Evolutionary conservation across 2,797 vertebrate species (phyloP), one percentile per base, ranked within the genome.

Genomic region (Ctenopoma multispine): DNA sequence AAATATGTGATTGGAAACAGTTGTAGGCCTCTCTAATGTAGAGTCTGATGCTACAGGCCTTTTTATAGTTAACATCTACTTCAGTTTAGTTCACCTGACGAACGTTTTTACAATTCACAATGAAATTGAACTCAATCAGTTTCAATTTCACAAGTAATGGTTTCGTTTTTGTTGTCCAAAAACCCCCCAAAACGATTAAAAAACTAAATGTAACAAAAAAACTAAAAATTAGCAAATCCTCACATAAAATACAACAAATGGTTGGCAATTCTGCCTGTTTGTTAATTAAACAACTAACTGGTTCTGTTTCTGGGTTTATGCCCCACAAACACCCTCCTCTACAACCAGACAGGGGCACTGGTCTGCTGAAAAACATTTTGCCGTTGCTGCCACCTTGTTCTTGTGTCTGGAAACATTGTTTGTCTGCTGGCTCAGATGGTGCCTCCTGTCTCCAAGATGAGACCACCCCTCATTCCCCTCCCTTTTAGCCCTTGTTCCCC

Each of bases 381-480:
- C 58, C 47, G 54, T 74, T 80, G 83, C 80, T 85, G 75, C 80
- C 89, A 85, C 82, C 79, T 80, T 83, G 75, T 83, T 77, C 86
- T 72, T 18, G 53, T 80, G 84, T 84, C 87, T 89, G 74, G 72
- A 85, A 85, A 84, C 91, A 84, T 82, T 81, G 86, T 88, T 90
- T 80, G 81, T 89, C 86, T 83, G 59, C 85, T 81, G 71, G 79
- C 90, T 91, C 87, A 85, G 85, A 92, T 86, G 90, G 80, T 85
- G 86, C 84, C 90, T 88, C 82, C 77, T 72, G 84, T 87, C 77
- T 86, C 81, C 72, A 79, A 75, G 81, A 85, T 41, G 76, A 75
- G 84, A 84, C 87, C 81, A 74, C 75, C 86, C 81, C 78, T 67
- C 54, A 29, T 43, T 18, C 49, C 50, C 60, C 53, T 51, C 75